Conservation (phyloP, 2,888 invertebrate species). For the Shargacucullia verbasci region DNA sequence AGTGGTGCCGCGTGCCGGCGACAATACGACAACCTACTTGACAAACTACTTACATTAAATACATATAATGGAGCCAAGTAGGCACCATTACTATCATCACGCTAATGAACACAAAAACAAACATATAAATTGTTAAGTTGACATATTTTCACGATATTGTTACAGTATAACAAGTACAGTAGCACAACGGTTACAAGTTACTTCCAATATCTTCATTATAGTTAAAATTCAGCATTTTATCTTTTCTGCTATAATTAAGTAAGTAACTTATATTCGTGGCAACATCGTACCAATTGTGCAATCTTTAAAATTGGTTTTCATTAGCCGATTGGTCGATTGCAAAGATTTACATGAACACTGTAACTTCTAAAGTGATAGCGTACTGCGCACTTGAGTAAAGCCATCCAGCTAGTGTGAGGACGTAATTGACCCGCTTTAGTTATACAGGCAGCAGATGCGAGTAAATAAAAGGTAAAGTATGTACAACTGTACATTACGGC, state of each 20-base stretch:
- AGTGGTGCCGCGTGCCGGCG: neutral
- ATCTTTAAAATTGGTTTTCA: no score
- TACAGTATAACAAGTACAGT: no score
- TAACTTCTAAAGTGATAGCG: no score
- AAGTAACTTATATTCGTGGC: no score
- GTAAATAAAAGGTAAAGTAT: constrained; percentile 38
- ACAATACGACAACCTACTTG: constrained; percentile 4
- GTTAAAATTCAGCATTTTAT: no score
- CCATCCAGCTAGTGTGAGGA: neutral
- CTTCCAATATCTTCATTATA: no score
- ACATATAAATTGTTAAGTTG: constrained; percentile 3
- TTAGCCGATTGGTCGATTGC: no score
- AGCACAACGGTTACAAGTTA: no score
- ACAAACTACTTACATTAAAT: constrained; percentile 1
- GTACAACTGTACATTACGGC: constrained; percentile 34
- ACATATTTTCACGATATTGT: constrained; percentile 13
- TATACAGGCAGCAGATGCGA: constrained; percentile 29
- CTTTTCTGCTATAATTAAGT: no score
- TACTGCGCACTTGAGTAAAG: neutral
- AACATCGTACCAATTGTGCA: no score
- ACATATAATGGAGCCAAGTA: constrained; percentile 1
- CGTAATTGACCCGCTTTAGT: constrained; percentile 8
- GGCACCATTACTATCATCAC: neutral
- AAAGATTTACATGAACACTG: no score
- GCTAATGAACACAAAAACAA: no score